Conservation (phyloP, 2,888 invertebrate species). For the Phaonia tiefii region DNA sequence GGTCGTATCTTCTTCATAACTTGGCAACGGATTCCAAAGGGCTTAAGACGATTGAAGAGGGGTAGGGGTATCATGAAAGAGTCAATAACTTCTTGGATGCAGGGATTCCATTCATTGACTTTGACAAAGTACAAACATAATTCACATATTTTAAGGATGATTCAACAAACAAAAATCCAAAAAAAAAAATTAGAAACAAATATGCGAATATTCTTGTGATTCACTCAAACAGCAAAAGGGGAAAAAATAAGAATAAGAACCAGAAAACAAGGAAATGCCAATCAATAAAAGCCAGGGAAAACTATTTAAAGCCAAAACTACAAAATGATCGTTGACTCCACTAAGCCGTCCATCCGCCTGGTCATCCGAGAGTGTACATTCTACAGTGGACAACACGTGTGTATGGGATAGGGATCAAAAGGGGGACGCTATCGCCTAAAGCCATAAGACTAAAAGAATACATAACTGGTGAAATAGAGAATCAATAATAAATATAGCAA, state of each 20-base stretch:
- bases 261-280: constrained; percentile 67
- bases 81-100: background rate
- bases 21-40: background rate
- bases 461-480: background rate
- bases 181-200: too few species aligned
- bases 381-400: background rate
- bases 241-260: constrained; percentile 22
- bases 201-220: background rate
- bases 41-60: constrained; percentile 10
- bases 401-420: background rate
- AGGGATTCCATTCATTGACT: constrained; percentile 10
- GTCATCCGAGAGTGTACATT: too few species aligned
- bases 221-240: constrained; percentile 37
- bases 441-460: background rate
- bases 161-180: constrained; percentile 44
- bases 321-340: constrained; percentile 26
- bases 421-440: background rate
- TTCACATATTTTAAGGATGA: constrained; percentile 59
- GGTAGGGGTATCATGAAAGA: too few species aligned
- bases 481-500: constrained; percentile 9
- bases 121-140: constrained; percentile 22
- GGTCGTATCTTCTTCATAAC: background rate
- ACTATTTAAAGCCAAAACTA: constrained; percentile 19
- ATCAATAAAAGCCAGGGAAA: constrained; percentile 60
- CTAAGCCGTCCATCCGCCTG: background rate